Percentiles rank a stretch among this genome's conserved stretches.
These are phyloP conservation scores for fruit fly (Drosophila melanogaster) DNA, from an alignment of 1,140 invertebrate species.

Conservation along the genomic window Release_6_plus_ISO1_MT NT_033777.3:4659501-4660000, in stretches of 20 bases:
- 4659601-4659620: background rate
- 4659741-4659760: too few relatives aligned
- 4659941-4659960: conserved; percentile 20
- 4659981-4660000: conserved; percentile 44
- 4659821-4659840: conserved; percentile 25
- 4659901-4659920: conserved; percentile 35
- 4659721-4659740: background rate
- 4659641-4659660: conserved; percentile 1
- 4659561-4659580: background rate
- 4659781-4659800: conserved; percentile 47
- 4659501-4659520: background rate
- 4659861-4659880: conserved; percentile 2
- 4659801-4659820: conserved; percentile 39
- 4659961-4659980: conserved; percentile 17
- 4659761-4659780: conserved; percentile 5
- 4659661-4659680: conserved; percentile 7
- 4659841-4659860: conserved; percentile 8
- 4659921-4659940: conserved; percentile 5
- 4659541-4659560: background rate
- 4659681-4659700: too few relatives aligned
- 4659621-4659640: background rate
- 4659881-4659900: conserved; percentile 15
- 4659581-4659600: background rate
- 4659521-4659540: background rate
- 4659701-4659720: conserved; percentile 14